phyloP scores from a whole-genome alignment of 2,113 vertebrate genomes.

The Bothrops jararaca region DNA sequence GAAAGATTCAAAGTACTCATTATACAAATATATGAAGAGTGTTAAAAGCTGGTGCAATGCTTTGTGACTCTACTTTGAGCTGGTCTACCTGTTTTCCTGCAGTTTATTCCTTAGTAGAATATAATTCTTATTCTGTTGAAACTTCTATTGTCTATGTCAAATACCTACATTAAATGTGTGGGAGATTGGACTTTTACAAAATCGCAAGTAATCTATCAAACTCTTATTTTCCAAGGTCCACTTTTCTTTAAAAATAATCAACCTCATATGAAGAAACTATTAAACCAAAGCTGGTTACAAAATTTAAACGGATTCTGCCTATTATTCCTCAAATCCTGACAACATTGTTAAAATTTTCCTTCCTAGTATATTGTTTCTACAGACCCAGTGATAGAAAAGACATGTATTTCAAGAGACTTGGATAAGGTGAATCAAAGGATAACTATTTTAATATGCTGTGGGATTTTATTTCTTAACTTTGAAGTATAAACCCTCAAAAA shows the following conservation, averaged over 20 bases:
- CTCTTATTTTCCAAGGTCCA: constrained; percentile 24
- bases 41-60: neutral
- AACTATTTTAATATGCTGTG: constrained; percentile 56
- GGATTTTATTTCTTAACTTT: constrained; percentile 51
- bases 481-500: constrained; percentile 32
- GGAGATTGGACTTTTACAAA: constrained; percentile 50
- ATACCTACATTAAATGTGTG: constrained; percentile 31
- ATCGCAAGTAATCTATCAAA: constrained; percentile 38
- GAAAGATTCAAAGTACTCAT: neutral
- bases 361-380: constrained; percentile 59
- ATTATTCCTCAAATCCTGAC: constrained; percentile 51
- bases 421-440: constrained; percentile 32
- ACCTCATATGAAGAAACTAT: constrained; percentile 51
- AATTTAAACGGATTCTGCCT: constrained; percentile 55
- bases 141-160: constrained; percentile 57
- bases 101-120: neutral
- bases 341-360: constrained; percentile 48
- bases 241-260: constrained; percentile 28
- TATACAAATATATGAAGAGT: neutral
- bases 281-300: constrained; percentile 45
- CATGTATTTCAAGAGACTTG: constrained; percentile 51
- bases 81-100: neutral
- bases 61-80: neutral
- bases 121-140: constrained; percentile 23
- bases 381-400: constrained; percentile 60